Percentiles rank a stretch among this genome's conserved stretches.
phyloP scores from a whole-genome alignment of 1,140 invertebrate genomes.

The Drosophila bocki region DNA sequence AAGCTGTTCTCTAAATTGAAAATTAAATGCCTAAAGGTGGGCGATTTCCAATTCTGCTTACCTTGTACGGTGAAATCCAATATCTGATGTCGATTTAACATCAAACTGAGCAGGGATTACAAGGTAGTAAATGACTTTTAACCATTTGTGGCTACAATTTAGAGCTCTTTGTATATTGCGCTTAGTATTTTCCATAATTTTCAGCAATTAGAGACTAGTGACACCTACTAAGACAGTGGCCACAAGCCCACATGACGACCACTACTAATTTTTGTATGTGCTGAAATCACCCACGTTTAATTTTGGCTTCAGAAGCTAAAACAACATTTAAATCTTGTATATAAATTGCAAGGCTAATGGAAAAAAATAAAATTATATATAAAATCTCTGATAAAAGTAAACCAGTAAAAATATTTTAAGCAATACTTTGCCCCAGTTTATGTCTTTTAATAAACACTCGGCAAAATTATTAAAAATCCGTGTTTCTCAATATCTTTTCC shows the following conservation, averaged over 20 bases:
- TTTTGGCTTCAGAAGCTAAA: neutral
- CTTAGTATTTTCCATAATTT: slow-evolving; percentile 12
- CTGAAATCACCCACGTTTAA: slow-evolving; percentile 8
- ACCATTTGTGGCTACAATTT: slow-evolving; percentile 21
- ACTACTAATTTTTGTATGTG: neutral
- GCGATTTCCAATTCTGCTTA: slow-evolving; percentile 46
- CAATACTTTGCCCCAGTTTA: neutral
- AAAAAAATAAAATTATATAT: neutral
- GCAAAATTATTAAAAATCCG: neutral
- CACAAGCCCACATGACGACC: slow-evolving; percentile 9
- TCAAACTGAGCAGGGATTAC: slow-evolving; percentile 16
- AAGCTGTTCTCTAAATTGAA: slow-evolving; percentile 50
- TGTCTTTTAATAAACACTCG: neutral
- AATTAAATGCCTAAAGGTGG: slow-evolving; percentile 47
- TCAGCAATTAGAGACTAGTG: slow-evolving; percentile 21
- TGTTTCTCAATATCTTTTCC: slow-evolving; percentile 14
- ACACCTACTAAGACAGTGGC: slow-evolving; percentile 20
- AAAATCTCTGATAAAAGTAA: neutral
- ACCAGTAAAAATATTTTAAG: neutral
- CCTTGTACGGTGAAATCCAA: slow-evolving; percentile 47
- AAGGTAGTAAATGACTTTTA: slow-evolving; percentile 27
- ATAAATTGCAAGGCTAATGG: neutral
- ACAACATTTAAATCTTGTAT: too few relatives aligned
- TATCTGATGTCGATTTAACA: slow-evolving; percentile 1
- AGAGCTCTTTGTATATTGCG: slow-evolving; percentile 8